Evolutionary conservation across 2,797 vertebrate species (phyloP), one percentile per base, ranked within the genome.

Genomic region (Cossypha heuglini): DNA sequence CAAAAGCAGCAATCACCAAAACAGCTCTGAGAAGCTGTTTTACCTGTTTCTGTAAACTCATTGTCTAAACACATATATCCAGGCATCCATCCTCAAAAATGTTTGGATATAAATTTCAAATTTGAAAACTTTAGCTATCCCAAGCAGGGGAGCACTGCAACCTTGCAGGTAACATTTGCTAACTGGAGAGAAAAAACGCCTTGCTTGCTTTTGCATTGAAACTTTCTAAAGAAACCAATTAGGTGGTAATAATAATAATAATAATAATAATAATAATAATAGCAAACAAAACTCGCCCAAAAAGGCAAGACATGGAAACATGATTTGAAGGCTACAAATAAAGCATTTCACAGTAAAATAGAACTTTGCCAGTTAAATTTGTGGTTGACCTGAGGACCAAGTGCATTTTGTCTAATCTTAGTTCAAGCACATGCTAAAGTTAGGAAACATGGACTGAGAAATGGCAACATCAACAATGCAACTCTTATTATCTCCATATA

Each of bases 321-420:
- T 19, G 51, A 77, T 40, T 74, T 31, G 13, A 86, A 80, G 49
- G 35, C 11, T 51, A 28, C 33, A 86, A 61, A 71, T 10, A 15
- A 20, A 45, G 16, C 4, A 11, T 25, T 51, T 11, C 21, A 17
- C 8, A n/a, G 11, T 51, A 58, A 77, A 66, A 55, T 1, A 4
- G 11, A 16, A 28, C 5, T 71, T 43, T 4, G 58, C 16, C 31
- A 35, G 76, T 22, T 45, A 45, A 26, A 61, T 45, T 18, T n/a
- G 28, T 38, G 38, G 22, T 12, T 71, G 28, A 51, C n/a, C 11
- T 45, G 22, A 14, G 9, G 22, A 52, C 11, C 0, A 0, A 45
- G 38, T 22, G 17, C 11, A 43, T 52, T 61, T 28, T 45, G 17
- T 14, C 21, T 14, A 5, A n/a, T 52, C n/a, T 52, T 71, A 52